Base-by-base conservation (phyloP, 1,140 invertebrate genomes). In the Aphis craccivora region DNA sequence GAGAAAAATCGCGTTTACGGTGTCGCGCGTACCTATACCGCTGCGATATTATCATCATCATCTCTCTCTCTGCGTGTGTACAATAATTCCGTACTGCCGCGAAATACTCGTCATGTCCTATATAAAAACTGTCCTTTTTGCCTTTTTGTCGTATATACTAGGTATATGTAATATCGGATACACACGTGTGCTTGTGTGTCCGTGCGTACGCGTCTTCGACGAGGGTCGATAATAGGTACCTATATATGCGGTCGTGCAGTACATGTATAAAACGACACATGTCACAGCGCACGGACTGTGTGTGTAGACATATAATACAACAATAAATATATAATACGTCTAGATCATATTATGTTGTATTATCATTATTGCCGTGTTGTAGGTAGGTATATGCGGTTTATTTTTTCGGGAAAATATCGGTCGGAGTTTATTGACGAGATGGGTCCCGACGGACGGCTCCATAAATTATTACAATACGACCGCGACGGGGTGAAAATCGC, bases 81-180 rank as follows among this genome's bases (percentile, higher is more conserved):
- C 2, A 35, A 18, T n/a, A 76, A 76, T 35, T 5, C 20, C 22
- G 22, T 23, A 83, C 22, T 5, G 81, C 22, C 1, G 81, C 22
- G 35, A 8, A 76, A 83, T 83, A 83, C 81, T 23, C 20, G 81
- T 35, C 37, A 9, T 37, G 37, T 20, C n/a, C 45, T 45, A 37
- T 45, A 37, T 35, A 81, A 81, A 37, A 81, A 81, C 35, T 81
- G 76, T 35, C 81, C 35, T 40, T 83, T 81, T 81, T 81, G 76
- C 76, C 76, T 81, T 81, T 83, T 83, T 83, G 35, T 83, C 81
- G 35, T 83, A n/a, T n/a, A n/a, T n/a, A n/a, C n/a, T n/a, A n/a
- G n/a, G n/a, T n/a, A n/a, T n/a, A 2, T 51, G 18, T 51, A 51
- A 7, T 9, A 20, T 1, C 7, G 7, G 18, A 2, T 20, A 23